Conservation (phyloP, 2,888 invertebrate species). For the Venusia cambrica region DNA sequence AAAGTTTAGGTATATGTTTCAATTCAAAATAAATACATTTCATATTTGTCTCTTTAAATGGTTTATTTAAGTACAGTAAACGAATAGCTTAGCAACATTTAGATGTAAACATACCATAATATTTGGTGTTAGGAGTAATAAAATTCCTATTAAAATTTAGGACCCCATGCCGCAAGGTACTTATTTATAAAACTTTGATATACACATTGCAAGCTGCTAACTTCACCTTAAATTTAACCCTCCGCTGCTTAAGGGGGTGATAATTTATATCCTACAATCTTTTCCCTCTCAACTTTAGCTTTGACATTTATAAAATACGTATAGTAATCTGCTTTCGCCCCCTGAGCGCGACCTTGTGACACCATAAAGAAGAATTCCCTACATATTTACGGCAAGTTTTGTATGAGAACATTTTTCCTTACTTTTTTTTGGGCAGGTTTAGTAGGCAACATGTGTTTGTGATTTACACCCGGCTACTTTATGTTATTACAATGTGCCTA, state of each 20-base stretch:
- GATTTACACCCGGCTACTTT: conserved; percentile 21
- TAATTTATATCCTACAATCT: conserved; percentile 32
- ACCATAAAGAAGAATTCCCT: conserved; percentile 31
- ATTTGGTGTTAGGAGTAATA: not conserved
- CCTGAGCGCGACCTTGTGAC: conserved; percentile 28
- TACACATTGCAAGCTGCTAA: conserved; percentile 22
- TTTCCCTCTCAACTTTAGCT: conserved; percentile 36
- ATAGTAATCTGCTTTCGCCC: conserved; percentile 30
- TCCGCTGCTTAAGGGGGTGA: conserved; percentile 24
- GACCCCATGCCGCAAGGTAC: conserved; percentile 8
- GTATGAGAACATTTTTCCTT: conserved; percentile 23
- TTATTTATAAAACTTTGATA: conserved; percentile 18
- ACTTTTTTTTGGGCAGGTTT: conserved; percentile 22
- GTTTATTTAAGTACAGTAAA: too few species aligned
- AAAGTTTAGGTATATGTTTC: too few species aligned
- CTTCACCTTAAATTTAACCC: conserved; percentile 27
- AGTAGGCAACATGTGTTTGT: conserved; percentile 20
- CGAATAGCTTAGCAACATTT: too few species aligned
- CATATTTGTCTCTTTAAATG: too few species aligned
- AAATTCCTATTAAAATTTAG: conserved; percentile 4
- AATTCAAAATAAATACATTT: too few species aligned
- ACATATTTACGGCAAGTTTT: conserved; percentile 31
- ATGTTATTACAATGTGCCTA: conserved; percentile 1
- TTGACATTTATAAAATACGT: conserved; percentile 33
- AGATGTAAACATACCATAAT: too few species aligned